A percentile compares a stretch with the other conserved stretches of the same genome.
Evolutionary conservation across 2,888 invertebrate species (phyloP).

Genomic region (Tipula vernalis): DNA sequence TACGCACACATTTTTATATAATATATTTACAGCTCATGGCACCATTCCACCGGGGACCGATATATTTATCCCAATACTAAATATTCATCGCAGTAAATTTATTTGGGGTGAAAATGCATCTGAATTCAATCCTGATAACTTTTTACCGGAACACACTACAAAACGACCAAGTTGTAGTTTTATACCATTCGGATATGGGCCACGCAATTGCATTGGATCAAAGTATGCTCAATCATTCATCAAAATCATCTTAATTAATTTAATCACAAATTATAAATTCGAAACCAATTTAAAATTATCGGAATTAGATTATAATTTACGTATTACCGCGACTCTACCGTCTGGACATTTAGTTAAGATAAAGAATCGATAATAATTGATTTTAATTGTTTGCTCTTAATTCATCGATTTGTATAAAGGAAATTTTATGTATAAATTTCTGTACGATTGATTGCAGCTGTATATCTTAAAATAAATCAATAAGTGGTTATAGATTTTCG

Average conservation of each 20-base stretch:
- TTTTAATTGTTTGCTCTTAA: neutral
- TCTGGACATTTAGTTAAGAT: constrained; percentile 5
- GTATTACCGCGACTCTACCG: neutral
- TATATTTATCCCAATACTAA: neutral
- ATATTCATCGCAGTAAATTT: neutral
- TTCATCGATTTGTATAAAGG: neutral
- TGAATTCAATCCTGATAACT: neutral
- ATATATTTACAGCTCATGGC: neutral
- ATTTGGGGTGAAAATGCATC: neutral
- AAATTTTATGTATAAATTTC: neutral
- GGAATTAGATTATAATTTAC: neutral
- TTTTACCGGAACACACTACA: neutral
- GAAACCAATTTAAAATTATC: neutral
- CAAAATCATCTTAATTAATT: neutral
- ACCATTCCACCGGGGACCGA: neutral
- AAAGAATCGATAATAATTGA: neutral
- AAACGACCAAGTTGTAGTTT: neutral
- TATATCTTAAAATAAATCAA: neutral
- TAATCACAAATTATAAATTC: neutral
- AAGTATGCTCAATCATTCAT: neutral
- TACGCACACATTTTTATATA: neutral
- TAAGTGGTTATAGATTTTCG: neutral
- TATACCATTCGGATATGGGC: neutral
- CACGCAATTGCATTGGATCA: neutral
- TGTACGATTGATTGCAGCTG: neutral